Evolutionary conservation across 2,888 invertebrate genomes (phyloP).

Genomic region (Hydroisotoma schaefferi): DNA sequence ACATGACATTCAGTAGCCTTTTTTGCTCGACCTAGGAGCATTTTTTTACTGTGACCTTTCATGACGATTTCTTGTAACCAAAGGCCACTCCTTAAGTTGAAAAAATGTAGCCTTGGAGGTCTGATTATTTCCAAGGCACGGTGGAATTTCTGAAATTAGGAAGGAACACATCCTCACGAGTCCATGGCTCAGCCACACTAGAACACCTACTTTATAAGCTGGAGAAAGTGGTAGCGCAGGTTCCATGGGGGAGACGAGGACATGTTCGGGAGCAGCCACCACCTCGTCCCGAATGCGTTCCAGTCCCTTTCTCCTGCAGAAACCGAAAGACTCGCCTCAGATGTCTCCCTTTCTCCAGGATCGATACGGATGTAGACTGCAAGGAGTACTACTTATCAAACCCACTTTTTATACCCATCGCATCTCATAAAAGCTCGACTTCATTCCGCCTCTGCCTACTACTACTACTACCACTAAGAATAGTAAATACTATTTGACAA

Average conservation of each 20-base stretch:
- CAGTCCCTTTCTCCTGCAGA: constrained; percentile 19
- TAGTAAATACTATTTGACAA: too few species aligned
- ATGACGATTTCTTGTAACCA: background rate
- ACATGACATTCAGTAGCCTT: constrained; percentile 17
- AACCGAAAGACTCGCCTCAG: constrained; percentile 15
- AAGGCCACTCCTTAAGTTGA: background rate
- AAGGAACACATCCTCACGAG: constrained; percentile 48
- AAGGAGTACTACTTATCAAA: constrained; percentile 26
- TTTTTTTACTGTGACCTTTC: background rate
- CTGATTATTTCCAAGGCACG: constrained; percentile 41
- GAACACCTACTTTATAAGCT: constrained; percentile 11
- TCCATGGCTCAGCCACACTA: constrained; percentile 48
- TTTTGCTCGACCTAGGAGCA: constrained; percentile 16
- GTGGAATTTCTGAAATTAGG: constrained; percentile 34
- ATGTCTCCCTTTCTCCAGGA: constrained; percentile 19
- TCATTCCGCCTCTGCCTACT: too few species aligned
- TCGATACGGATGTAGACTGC: constrained; percentile 46
- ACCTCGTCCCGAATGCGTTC: constrained; percentile 11
- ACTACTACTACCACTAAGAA: too few species aligned
- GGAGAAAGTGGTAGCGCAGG: constrained; percentile 31
- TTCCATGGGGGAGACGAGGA: constrained; percentile 18
- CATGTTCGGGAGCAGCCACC: constrained; percentile 3
- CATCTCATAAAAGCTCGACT: too few species aligned
- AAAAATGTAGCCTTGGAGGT: background rate
- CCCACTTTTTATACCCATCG: too few species aligned